Evolutionary conservation across 2,888 invertebrate genomes (phyloP), one percentile per base, ranked within the genome.

Genomic region (Diadromus collaris): DNA sequence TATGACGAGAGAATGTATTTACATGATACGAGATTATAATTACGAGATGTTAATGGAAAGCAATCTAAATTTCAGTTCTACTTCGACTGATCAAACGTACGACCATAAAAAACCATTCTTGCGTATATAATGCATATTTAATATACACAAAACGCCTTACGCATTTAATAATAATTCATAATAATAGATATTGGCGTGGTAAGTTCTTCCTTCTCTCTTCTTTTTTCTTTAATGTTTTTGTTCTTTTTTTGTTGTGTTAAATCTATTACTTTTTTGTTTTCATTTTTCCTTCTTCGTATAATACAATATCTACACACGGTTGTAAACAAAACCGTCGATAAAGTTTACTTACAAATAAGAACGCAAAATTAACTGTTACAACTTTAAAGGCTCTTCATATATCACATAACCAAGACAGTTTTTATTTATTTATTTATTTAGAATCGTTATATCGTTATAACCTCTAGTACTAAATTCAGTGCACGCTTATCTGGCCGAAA

Each of bases 401-500:
- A 88, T 89, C 88, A 89, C 89, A 89, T 89, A 86, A 88, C 85
- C 88, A 85, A 88, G 85, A 89, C 84, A 89, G 82, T 88, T 86
- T 82, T 71, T 79, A 24, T 69, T 75, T 54, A 44, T 48, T 34
- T 34, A 41, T 68, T 64, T 73, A 77, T 86, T 86, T 87, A 87
- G 83, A 87, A 85, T 86, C 76, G 82, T 79, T 83, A 79, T 78
- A 78, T 80, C 72, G 76, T 80, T 61, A 24, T 80, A 24, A 51
- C 51, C 81, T 73, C 80, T 86, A 85, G 73, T 83, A 79, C 79
- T 85, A 86, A 86, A 83, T 84, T 86, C 86, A 85, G 85, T 87
- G 81, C 84, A 83, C 84, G 83, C 85, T 86, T 83, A 82, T 86
- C 85, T 77, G 81, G 84, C 83, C 85, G 82, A 85, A 83, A 78